phyloP scores from a whole-genome alignment of 2,113 vertebrate species.

The Toxotes jaculatrix region DNA sequence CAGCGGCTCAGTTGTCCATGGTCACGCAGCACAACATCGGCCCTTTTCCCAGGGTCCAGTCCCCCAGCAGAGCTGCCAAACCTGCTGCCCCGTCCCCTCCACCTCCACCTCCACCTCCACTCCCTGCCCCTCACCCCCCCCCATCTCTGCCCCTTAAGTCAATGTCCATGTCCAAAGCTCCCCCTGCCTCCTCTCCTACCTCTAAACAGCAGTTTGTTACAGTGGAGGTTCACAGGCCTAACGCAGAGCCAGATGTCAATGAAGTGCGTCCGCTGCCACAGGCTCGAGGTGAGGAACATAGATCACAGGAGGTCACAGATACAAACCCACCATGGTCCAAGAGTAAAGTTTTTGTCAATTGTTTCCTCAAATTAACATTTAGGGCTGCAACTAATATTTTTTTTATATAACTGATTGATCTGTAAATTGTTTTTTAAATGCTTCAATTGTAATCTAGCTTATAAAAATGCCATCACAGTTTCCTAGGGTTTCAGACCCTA shows the following conservation, averaged over 20 bases:
- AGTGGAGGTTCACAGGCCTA: conserved; percentile 95
- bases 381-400: not conserved
- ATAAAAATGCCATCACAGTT: not conserved
- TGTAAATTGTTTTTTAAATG: too few species aligned
- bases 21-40: conserved; percentile 88
- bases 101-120: conserved; percentile 73
- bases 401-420: not conserved
- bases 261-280: conserved; percentile 95
- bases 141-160: conserved; percentile 57
- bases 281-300: conserved; percentile 86
- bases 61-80: conserved; percentile 84
- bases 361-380: not conserved
- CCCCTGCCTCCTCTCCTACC: conserved; percentile 64
- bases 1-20: conserved; percentile 85
- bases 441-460: too few species aligned
- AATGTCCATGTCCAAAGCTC: conserved; percentile 70
- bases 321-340: not conserved
- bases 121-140: conserved; percentile 63
- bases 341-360: not conserved
- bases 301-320: too few species aligned
- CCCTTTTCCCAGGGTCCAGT: conserved; percentile 95
- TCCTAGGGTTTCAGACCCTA: not conserved
- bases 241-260: conserved; percentile 95
- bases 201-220: conserved; percentile 92
- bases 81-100: conserved; percentile 42